Evolutionary conservation across 1,140 invertebrate genomes (phyloP), one percentile per base, ranked within the genome.

Genomic region (Brachionus koreanus): DNA sequence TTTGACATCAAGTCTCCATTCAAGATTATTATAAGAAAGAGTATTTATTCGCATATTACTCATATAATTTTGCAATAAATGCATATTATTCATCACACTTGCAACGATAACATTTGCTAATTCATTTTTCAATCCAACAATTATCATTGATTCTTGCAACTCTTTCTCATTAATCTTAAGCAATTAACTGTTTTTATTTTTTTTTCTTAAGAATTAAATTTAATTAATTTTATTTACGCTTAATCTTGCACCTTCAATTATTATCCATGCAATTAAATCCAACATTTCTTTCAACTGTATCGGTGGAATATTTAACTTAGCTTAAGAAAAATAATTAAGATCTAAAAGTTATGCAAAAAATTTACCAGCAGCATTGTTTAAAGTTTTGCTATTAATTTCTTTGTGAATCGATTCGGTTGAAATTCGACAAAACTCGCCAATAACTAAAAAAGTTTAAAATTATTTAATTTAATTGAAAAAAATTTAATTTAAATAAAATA

Each of bases 361-460:
- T n/a, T 37, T 79, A 79, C 76, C 35, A n/a, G 76, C 49, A 43
- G 76, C 76, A 61, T 57, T 61, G 49, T 79, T 79, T 35, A 79
- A n/a, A n/a, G 61, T 37, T 42, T 79, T 79, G 52, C 6, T 39
- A 25, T 65, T 79, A 29, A 79, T 57, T 37, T 79, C 76, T 65
- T 79, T 79, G n/a, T 65, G n/a, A 35, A 79, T 19, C 29, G 76
- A 79, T 65, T 79, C 76, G 5, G 37, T 33, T 43, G 76, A 57
- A 23, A 79, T 79, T 3, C 76, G 46, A 35, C 76, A 79, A 43
- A 79, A 79, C 33, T 79, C 76, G 9, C 16, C 25, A 1, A 79
- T 65, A 12, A 79, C 76, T 79, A 19, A 37, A 49, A 37, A 46
- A 61, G 33, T 5, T 13, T 61, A 5, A 72, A 61, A 25, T 35